phyloP scores from a whole-genome alignment of 1,140 invertebrate species.

The Cryptotermes secundus region DNA sequence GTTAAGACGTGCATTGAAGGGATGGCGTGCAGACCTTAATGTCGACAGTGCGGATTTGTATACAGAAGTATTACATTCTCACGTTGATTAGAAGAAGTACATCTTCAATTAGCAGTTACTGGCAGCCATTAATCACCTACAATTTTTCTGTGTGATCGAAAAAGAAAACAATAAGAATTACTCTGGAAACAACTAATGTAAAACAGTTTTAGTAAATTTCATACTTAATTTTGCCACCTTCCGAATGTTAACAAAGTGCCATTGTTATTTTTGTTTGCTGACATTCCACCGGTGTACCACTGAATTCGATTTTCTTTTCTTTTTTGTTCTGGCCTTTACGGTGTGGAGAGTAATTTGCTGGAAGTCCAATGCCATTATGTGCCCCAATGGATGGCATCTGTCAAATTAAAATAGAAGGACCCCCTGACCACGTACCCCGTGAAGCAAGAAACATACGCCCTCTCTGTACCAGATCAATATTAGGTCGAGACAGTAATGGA shows the following conservation, averaged over 20 bases:
- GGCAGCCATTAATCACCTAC: background rate
- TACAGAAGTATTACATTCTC: background rate
- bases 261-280: background rate
- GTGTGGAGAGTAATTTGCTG: background rate
- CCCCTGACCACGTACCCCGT: background rate
- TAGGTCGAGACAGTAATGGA: background rate
- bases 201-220: constrained; percentile 10
- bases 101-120: background rate
- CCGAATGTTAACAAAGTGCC: background rate
- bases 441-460: background rate
- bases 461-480: background rate
- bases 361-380: background rate
- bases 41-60: background rate
- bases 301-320: background rate
- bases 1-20: too few relatives aligned
- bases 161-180: background rate
- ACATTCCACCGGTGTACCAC: background rate
- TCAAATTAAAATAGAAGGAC: background rate
- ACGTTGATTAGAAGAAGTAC: background rate
- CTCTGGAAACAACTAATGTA: background rate
- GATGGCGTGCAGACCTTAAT: background rate
- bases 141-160: background rate
- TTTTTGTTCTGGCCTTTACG: background rate
- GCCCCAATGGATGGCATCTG: background rate
- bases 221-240: background rate